phyloP scores from a whole-genome alignment of 1,140 invertebrate species.

The Drosophila tani region DNA sequence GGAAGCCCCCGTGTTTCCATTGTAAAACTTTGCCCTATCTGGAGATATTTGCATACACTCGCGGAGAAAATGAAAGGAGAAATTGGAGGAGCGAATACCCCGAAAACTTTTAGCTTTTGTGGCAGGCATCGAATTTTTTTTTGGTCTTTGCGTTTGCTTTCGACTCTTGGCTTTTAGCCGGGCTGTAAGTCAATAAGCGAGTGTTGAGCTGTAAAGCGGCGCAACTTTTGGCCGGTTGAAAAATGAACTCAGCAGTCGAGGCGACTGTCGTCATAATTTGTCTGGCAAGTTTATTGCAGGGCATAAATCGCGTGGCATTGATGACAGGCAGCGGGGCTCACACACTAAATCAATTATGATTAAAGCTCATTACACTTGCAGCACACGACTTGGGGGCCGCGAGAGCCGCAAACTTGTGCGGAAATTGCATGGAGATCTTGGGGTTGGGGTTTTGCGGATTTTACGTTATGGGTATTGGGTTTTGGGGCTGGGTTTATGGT shows the following conservation, averaged over 20 bases:
- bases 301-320: constrained; percentile 71
- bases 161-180: constrained; percentile 35
- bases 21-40: constrained; percentile 60
- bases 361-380: constrained; percentile 80
- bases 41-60: constrained; percentile 72
- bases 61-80: constrained; percentile 17
- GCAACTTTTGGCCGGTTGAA: constrained; percentile 61
- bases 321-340: constrained; percentile 50
- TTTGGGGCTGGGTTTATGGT: constrained; percentile 5
- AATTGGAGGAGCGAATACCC: constrained; percentile 10
- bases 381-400: constrained; percentile 34
- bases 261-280: constrained; percentile 62
- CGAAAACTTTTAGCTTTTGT: constrained; percentile 53
- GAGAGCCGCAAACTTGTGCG: constrained; percentile 66
- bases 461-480: constrained; percentile 15
- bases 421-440: constrained; percentile 61
- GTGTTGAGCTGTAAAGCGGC: constrained; percentile 75
- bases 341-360: constrained; percentile 81
- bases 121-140: constrained; percentile 25
- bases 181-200: constrained; percentile 78
- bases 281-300: constrained; percentile 76
- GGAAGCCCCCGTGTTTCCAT: constrained; percentile 57
- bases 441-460: constrained; percentile 16
- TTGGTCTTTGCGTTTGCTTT: constrained; percentile 5
- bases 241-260: constrained; percentile 66